These are phyloP conservation scores for Drosophila ohnishii DNA, from an alignment of 1,140 invertebrate species.

Conservation along the genomic window DNA sequence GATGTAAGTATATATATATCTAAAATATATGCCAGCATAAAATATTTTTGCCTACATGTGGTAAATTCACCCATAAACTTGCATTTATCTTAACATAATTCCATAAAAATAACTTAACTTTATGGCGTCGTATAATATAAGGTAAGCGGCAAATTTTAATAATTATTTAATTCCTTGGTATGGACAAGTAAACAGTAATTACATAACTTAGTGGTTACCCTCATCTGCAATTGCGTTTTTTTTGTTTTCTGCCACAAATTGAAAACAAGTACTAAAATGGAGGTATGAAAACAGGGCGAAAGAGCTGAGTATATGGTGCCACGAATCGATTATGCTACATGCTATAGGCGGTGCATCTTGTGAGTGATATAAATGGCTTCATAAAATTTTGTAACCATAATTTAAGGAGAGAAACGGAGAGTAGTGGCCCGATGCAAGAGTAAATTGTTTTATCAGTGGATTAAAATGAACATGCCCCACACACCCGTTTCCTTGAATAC, in stretches of 20 bases:
- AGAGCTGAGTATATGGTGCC: conserved; percentile 20
- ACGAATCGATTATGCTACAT: conserved; percentile 61
- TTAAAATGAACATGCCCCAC: conserved; percentile 30
- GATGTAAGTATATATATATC: no score
- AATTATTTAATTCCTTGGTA: conserved; percentile 61
- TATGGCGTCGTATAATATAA: conserved; percentile 9
- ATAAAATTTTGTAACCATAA: conserved; percentile 80
- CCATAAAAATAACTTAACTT: conserved; percentile 47
- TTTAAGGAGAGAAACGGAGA: conserved; percentile 33
- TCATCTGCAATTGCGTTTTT: conserved; percentile 13
- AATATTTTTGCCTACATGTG: not conserved
- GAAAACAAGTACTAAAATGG: conserved; percentile 64
- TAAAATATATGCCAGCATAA: not conserved
- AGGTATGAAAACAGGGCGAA: conserved; percentile 25
- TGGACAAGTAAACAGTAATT: conserved; percentile 48
- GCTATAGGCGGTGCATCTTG: conserved; percentile 38
- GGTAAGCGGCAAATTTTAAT: conserved; percentile 50
- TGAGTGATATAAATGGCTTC: conserved; percentile 81
- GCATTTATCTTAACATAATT: conserved; percentile 6
- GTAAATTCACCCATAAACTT: not conserved
- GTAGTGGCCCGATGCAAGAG: conserved; percentile 29
- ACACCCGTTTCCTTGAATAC: conserved; percentile 10
- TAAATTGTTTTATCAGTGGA: conserved; percentile 76
- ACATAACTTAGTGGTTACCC: conserved; percentile 32
- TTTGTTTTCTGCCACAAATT: conserved; percentile 50